Conservation (phyloP, 1,140 invertebrate species). For the Achatina immaculata region DNA sequence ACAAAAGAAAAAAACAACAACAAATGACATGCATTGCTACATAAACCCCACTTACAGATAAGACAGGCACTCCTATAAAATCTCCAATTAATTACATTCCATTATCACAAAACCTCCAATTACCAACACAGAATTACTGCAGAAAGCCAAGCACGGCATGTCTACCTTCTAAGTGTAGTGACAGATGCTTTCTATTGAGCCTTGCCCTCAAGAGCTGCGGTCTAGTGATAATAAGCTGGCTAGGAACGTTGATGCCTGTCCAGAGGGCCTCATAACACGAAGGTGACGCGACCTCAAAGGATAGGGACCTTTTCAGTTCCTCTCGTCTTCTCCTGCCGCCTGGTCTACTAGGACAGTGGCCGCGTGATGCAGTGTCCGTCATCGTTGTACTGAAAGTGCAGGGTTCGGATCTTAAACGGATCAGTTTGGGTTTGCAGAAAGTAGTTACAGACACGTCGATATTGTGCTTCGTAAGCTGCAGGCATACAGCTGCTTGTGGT, state of each 20-base stretch:
- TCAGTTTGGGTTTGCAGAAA: slow-evolving; percentile 29
- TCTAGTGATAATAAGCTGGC: slow-evolving; percentile 31
- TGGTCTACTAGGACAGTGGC: neutral
- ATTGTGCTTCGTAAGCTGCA: neutral
- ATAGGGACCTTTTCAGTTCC: slow-evolving; percentile 32
- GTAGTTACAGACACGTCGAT: slow-evolving; percentile 9
- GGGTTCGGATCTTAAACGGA: slow-evolving; percentile 27
- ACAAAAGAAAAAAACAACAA: too few relatives aligned
- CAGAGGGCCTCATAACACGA: slow-evolving; percentile 21
- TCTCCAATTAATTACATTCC: too few relatives aligned
- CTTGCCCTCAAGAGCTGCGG: slow-evolving; percentile 32
- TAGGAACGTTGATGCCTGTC: slow-evolving; percentile 26
- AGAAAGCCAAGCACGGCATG: too few relatives aligned
- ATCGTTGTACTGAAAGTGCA: neutral
- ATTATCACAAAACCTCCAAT: too few relatives aligned
- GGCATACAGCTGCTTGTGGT: neutral
- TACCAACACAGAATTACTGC: too few relatives aligned
- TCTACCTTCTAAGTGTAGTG: slow-evolving; percentile 34
- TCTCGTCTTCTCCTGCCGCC: neutral
- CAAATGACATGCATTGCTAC: too few relatives aligned
- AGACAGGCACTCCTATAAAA: too few relatives aligned
- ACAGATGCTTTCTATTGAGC: slow-evolving; percentile 29
- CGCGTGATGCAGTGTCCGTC: neutral
- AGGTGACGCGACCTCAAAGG: slow-evolving; percentile 24
- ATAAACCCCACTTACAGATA: too few relatives aligned